A percentile compares a stretch with the other conserved stretches of the same genome.
phyloP scores from a whole-genome alignment of 2,888 invertebrate species.

The Cephus rjabovi region DNA sequence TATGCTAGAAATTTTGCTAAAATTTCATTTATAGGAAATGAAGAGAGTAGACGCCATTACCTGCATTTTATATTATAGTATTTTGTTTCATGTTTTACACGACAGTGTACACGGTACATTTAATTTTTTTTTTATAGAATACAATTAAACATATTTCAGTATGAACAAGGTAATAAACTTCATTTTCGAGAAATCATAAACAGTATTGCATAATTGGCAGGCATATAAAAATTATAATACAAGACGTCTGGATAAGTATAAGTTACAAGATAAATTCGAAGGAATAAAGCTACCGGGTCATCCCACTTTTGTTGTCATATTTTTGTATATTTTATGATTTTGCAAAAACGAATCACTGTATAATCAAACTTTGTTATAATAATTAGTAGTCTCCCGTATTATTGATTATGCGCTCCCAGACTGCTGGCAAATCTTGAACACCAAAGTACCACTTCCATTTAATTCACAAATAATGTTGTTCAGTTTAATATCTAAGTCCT shows the following conservation, averaged over 20 bases:
- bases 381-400: no score
- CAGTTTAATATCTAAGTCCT: no score
- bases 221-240: not conserved
- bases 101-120: not conserved
- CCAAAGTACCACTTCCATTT: no score
- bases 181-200: not conserved
- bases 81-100: not conserved
- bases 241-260: not conserved
- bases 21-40: not conserved
- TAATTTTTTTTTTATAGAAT: not conserved
- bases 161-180: not conserved
- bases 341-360: no score
- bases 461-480: no score
- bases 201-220: not conserved
- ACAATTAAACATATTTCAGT: not conserved
- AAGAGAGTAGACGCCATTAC: not conserved
- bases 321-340: no score
- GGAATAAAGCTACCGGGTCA: no score
- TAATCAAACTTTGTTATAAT: no score
- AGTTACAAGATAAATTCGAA: not conserved
- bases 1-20: no score
- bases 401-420: no score
- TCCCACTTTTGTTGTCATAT: no score
- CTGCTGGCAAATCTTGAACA: no score
- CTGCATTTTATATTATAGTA: not conserved